Conservation (phyloP, 2,113 vertebrate species). For the Gnathonemus echidnorhynchus region DNA sequence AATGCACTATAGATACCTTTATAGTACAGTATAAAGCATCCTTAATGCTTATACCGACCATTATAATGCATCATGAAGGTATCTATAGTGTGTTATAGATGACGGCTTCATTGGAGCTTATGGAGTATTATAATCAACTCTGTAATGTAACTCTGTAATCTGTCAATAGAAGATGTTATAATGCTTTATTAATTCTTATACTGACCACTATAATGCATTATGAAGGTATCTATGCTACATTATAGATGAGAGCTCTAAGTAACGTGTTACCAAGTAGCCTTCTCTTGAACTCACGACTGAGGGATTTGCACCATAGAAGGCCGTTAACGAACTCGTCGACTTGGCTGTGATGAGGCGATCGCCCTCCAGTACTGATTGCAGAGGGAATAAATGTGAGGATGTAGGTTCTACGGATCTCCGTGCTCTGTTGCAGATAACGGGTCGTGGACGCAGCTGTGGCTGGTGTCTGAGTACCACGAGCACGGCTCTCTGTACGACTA, state of each 20-base stretch:
- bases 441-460: conserved; percentile 98
- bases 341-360: neutral
- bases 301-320: neutral
- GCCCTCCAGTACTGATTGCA: neutral
- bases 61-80: neutral
- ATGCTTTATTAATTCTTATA: neutral
- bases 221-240: neutral
- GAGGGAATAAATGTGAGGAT: neutral
- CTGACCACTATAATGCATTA: neutral
- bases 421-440: conserved; percentile 76
- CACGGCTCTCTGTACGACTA: conserved; percentile 92
- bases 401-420: neutral
- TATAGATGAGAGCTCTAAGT: neutral
- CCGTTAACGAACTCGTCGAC: neutral
- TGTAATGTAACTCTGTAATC: neutral
- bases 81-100: neutral
- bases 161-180: neutral
- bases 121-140: neutral
- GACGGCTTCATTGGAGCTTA: neutral
- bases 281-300: neutral
- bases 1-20: neutral
- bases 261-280: neutral
- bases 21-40: neutral
- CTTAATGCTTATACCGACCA: neutral
- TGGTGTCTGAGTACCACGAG: conserved; percentile 94